Percentiles rank a stretch among this genome's conserved stretches.
Evolutionary conservation across 1,140 invertebrate genomes (phyloP).

Genomic region (Drosophila punjabiensis): DNA sequence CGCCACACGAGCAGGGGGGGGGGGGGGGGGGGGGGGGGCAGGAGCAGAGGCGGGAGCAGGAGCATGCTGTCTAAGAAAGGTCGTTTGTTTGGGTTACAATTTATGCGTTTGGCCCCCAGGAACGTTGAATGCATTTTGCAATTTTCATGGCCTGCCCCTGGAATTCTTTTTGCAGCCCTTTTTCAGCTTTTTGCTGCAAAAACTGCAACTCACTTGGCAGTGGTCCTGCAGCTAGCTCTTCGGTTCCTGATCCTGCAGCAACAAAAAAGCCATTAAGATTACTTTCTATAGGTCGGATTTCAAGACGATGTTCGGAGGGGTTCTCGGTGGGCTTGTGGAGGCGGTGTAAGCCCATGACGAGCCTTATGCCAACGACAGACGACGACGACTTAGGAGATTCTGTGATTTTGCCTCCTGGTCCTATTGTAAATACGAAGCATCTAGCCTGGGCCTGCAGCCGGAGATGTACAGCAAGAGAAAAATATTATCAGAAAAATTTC

Average conservation of each 20-base stretch:
- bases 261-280: conserved; percentile 82
- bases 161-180: conserved; percentile 26
- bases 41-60: background rate
- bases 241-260: conserved; percentile 27
- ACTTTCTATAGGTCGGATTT: conserved; percentile 78
- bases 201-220: conserved; percentile 45
- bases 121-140: conserved; percentile 80
- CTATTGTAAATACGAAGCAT: conserved; percentile 33
- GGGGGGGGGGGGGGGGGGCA: background rate
- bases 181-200: conserved; percentile 37
- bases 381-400: conserved; percentile 15
- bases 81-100: conserved; percentile 59
- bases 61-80: conserved; percentile 31
- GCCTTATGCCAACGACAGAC: conserved; percentile 50
- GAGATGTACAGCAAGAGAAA: conserved; percentile 4
- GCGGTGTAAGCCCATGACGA: conserved; percentile 23
- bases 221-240: conserved; percentile 21
- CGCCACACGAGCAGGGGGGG: conserved; percentile 42
- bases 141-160: conserved; percentile 72
- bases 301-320: conserved; percentile 9
- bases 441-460: background rate
- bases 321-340: background rate
- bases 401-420: conserved; percentile 34
- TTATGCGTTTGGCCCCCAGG: conserved; percentile 72
- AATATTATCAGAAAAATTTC: no score